A percentile compares a stretch with the other conserved stretches of the same genome.
phyloP scores from a whole-genome alignment of 2,888 invertebrate genomes.

The Ashinkailepas kermadecensis region DNA sequence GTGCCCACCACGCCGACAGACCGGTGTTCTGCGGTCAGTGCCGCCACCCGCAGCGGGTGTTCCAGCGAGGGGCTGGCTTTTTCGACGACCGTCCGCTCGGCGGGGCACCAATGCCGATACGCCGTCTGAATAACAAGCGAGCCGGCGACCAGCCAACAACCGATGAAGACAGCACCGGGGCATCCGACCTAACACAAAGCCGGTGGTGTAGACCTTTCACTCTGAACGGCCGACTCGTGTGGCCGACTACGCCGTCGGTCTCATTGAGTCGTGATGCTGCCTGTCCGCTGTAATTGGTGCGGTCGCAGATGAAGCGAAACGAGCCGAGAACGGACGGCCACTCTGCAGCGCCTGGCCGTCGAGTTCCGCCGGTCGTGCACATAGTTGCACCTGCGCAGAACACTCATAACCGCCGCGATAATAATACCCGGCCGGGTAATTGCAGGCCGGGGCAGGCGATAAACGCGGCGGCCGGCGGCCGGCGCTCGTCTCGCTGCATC shows the following conservation, averaged over 20 bases:
- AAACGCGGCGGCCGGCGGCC: neutral
- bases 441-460: neutral
- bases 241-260: neutral
- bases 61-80: neutral
- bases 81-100: neutral
- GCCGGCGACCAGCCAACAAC: neutral
- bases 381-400: neutral
- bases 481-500: neutral
- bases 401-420: neutral
- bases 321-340: too few species aligned
- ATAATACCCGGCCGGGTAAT: constrained; percentile 1
- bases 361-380: neutral
- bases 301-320: neutral
- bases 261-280: neutral
- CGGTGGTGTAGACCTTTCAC: neutral
- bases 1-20: too few species aligned
- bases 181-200: neutral
- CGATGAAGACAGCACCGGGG: neutral
- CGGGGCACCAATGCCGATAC: neutral
- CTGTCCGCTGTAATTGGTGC: neutral
- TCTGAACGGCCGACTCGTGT: neutral
- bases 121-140: neutral
- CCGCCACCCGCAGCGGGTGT: neutral
- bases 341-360: too few species aligned
- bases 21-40: neutral